Base-by-base conservation (phyloP, 2,113 vertebrate species). In the Amazona guildingii region DNA sequence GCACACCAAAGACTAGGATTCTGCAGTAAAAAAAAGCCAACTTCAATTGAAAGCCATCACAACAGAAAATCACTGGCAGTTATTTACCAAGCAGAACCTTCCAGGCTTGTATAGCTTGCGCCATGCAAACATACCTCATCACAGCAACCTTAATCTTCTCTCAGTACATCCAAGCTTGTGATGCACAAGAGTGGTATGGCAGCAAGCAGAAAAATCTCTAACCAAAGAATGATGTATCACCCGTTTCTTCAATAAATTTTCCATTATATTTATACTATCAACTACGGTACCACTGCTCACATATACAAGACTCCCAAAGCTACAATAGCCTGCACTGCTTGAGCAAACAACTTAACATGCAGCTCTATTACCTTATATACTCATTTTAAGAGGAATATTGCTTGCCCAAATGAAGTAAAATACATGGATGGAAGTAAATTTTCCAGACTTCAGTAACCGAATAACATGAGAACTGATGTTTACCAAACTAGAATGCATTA, bases 1-100 rank as follows among this genome's bases (percentile, higher is more conserved):
- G 46, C 49, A 93, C 83, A 35, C 24, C 23, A 73, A 70, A 54
- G 6, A 79, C 33, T 2, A 61, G 28, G 13, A 70, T 54, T 55
- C 21, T 0, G 3, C 17, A 35, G n/a, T 11, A 14, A 5, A 4
- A 37, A 27, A 10, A 23, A 6, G 7, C 19, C 57, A 48, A 9
- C 11, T 64, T 64, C 44, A 64, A 20, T 14, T 17, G 24, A 51
- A 64, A 64, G 51, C 57, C 57, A 19, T 13, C 25, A 29, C 11
- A n/a, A n/a, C 14, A 37, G 75, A 49, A 61, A 81, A 72, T 7
- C 27, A 21, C 13, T 8, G 13, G 19, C 31, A n/a, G 23, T 43
- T 76, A 59, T 13, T 43, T 44, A 29, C 23, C 6, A 1, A 6
- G 17, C 61, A 9, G 28, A 4, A 33, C 25, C 64, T 39, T 72